Percentiles rank a stretch among this genome's conserved stretches.
phyloP scores from a whole-genome alignment of 2,113 vertebrate species.

The Meleagris gallopavo region DNA sequence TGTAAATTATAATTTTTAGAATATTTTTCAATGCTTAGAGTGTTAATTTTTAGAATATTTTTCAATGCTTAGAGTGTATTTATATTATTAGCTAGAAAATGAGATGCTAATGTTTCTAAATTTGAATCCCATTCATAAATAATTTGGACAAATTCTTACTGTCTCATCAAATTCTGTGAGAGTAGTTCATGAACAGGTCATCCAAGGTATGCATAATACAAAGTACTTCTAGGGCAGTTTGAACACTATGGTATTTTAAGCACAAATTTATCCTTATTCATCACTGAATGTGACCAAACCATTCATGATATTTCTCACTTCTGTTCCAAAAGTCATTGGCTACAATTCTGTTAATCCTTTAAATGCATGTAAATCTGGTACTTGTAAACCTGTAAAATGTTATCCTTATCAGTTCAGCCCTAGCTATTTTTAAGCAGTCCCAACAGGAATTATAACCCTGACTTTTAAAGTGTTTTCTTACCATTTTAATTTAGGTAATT shows the following conservation, averaged over 20 bases:
- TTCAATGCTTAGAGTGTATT: not conserved
- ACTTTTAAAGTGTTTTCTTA: not conserved
- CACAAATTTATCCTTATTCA: not conserved
- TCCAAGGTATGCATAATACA: not conserved
- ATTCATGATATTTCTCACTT: not conserved
- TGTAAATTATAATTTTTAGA: not conserved
- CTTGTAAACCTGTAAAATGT: not conserved
- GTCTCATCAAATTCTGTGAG: not conserved
- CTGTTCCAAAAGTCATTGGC: not conserved
- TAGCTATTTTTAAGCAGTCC: not conserved
- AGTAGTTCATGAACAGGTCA: not conserved
- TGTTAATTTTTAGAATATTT: not conserved
- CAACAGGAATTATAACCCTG: not conserved
- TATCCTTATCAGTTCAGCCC: not conserved
- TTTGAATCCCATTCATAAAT: not conserved
- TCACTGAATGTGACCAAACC: not conserved
- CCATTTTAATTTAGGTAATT: not conserved
- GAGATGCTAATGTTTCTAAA: not conserved
- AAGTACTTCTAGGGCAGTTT: not conserved
- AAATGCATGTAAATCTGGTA: not conserved
- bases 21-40: not conserved
- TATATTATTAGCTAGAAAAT: conserved; percentile 3
- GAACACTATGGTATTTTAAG: not conserved
- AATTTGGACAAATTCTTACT: not conserved
- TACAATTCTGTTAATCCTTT: not conserved